Percentiles rank a stretch among this genome's conserved stretches.
These are phyloP conservation scores for Netelia melanura DNA, from an alignment of 2,888 invertebrate species.

Conservation along the genomic window DNA sequence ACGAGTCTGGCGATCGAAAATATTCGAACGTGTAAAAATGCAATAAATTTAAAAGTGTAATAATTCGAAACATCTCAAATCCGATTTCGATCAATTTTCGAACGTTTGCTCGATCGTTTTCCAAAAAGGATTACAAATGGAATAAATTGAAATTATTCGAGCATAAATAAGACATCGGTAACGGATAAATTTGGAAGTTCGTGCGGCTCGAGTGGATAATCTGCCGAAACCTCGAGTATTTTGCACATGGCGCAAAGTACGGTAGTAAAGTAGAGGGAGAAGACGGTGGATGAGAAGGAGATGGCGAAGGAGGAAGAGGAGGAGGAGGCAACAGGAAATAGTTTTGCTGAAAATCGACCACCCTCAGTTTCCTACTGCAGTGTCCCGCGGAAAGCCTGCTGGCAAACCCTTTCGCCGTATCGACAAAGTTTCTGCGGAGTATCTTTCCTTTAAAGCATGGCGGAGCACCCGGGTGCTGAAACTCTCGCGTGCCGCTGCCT, in stretches of 20 bases:
- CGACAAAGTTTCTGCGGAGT: constrained; percentile 77
- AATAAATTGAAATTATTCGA: no score
- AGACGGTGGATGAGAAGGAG: constrained; percentile 17
- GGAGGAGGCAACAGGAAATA: constrained; percentile 35
- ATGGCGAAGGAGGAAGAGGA: background rate
- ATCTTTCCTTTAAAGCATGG: constrained; percentile 70
- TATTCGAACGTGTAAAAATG: no score
- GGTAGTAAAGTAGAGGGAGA: constrained; percentile 19
- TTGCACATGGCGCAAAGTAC: background rate
- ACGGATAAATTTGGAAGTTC: no score
- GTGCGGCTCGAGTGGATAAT: no score
- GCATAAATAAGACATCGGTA: no score
- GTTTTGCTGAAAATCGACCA: constrained; percentile 59
- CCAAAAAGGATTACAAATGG: no score
- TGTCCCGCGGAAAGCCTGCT: constrained; percentile 36
- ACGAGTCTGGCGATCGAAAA: no score
- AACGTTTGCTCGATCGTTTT: no score
- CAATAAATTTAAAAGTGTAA: no score
- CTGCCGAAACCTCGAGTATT: no score
- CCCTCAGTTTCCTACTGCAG: constrained; percentile 40
- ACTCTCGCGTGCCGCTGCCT: constrained; percentile 56
- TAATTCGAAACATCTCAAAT: no score
- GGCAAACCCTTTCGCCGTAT: constrained; percentile 70
- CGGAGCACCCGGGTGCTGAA: constrained; percentile 22
- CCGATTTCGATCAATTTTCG: no score